A percentile compares a stretch with the other conserved stretches of the same genome.
phyloP scores from a whole-genome alignment of 2,113 vertebrate species.

The Paralichthys olivaceus region DNA sequence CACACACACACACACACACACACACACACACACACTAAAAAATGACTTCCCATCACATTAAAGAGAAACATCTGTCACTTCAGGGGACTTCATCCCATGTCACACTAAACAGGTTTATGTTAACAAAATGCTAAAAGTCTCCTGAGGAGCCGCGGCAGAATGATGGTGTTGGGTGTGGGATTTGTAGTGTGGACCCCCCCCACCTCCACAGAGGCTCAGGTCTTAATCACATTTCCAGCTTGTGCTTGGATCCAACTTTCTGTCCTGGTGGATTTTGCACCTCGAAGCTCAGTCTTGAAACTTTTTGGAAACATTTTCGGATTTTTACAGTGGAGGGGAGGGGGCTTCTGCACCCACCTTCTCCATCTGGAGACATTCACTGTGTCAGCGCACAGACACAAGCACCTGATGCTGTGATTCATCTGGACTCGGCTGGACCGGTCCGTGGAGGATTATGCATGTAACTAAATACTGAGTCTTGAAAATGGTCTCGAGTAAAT shows the following conservation, averaged over 20 bases:
- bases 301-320: constrained; percentile 40
- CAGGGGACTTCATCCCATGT: constrained; percentile 66
- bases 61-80: constrained; percentile 78
- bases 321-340: constrained; percentile 17
- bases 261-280: constrained; percentile 61
- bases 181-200: constrained; percentile 54
- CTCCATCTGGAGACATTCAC: constrained; percentile 35
- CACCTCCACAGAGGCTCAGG: constrained; percentile 53
- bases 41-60: constrained; percentile 57
- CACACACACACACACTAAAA: constrained; percentile 10
- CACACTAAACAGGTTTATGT: constrained; percentile 80
- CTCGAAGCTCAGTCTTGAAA: constrained; percentile 50
- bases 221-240: constrained; percentile 75
- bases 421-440: constrained; percentile 4
- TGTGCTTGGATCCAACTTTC: constrained; percentile 62
- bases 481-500: constrained; percentile 37
- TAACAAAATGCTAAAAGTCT: constrained; percentile 74
- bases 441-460: constrained; percentile 14
- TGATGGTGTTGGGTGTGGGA: constrained; percentile 41
- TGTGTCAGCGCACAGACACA: background rate
- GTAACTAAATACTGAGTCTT: constrained; percentile 9
- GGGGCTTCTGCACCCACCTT: too few relatives aligned
- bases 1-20: too few relatives aligned
- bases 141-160: constrained; percentile 62
- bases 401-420: constrained; percentile 27